Conservation (phyloP, 1,140 invertebrate species). For the Pogonognathellus flavescens region DNA sequence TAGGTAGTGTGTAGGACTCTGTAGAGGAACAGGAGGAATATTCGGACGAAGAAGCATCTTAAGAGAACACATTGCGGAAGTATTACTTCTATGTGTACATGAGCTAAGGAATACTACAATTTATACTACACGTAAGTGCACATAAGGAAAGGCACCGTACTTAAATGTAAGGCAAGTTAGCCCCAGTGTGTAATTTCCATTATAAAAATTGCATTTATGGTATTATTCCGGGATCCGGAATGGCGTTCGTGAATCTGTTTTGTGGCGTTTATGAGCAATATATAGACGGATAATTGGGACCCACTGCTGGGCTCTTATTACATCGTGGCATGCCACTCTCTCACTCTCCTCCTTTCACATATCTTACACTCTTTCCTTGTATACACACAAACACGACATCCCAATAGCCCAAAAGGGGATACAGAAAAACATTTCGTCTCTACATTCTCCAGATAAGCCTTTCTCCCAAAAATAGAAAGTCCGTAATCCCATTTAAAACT, state of each 20-base stretch:
- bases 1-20: not conserved
- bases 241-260: constrained; percentile 57
- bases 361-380: not conserved
- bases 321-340: constrained; percentile 54
- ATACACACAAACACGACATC: too few species aligned
- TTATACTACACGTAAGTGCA: not conserved
- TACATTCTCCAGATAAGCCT: too few species aligned
- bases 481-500: too few species aligned
- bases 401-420: too few species aligned
- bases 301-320: constrained; percentile 59
- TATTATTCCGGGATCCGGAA: constrained; percentile 60
- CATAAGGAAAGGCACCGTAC: not conserved
- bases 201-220: constrained; percentile 61
- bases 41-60: too few species aligned
- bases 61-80: too few species aligned
- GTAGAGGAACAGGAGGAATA: not conserved
- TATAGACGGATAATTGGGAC: constrained; percentile 58
- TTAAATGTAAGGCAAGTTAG: not conserved
- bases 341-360: not conserved
- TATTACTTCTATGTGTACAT: too few species aligned
- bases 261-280: constrained; percentile 61
- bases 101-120: too few species aligned
- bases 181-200: constrained; percentile 52
- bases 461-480: too few species aligned
- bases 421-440: too few species aligned